Evolutionary conservation across 2,888 invertebrate species (phyloP).

Genomic region (Acanthopleura granulata): DNA sequence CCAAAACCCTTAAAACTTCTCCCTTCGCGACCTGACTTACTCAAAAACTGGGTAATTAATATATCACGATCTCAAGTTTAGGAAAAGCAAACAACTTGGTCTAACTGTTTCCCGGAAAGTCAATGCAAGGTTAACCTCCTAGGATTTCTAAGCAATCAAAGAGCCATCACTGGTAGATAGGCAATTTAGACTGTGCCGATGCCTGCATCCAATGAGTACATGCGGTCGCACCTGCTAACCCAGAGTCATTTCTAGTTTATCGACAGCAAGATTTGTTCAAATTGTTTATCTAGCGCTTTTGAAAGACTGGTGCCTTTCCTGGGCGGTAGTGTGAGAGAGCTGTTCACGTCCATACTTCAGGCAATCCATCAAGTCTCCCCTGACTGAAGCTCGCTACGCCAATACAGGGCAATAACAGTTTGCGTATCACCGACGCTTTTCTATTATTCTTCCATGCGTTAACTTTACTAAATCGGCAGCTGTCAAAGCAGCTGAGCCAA

Average conservation of each 20-base stretch:
- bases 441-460: conserved; percentile 13
- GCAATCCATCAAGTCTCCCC: conserved; percentile 2
- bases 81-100: not conserved
- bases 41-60: not conserved
- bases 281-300: not conserved
- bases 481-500: not conserved
- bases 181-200: not conserved
- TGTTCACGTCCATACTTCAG: not conserved
- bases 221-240: not conserved
- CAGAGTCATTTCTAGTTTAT: not conserved
- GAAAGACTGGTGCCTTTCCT: not conserved
- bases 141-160: conserved; percentile 6
- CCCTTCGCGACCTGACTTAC: too few species aligned
- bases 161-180: not conserved
- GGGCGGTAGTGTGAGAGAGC: too few species aligned
- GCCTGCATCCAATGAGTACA: not conserved
- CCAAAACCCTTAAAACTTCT: too few species aligned
- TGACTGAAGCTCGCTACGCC: not conserved
- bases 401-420: conserved; percentile 10
- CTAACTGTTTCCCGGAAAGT: not conserved
- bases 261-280: not conserved
- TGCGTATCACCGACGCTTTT: conserved; percentile 6
- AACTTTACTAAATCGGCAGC: conserved; percentile 3
- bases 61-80: not conserved
- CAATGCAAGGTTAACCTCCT: not conserved